Evolutionary conservation across 2,113 vertebrate species (phyloP).

Genomic region (Actenoides lindsayi): DNA sequence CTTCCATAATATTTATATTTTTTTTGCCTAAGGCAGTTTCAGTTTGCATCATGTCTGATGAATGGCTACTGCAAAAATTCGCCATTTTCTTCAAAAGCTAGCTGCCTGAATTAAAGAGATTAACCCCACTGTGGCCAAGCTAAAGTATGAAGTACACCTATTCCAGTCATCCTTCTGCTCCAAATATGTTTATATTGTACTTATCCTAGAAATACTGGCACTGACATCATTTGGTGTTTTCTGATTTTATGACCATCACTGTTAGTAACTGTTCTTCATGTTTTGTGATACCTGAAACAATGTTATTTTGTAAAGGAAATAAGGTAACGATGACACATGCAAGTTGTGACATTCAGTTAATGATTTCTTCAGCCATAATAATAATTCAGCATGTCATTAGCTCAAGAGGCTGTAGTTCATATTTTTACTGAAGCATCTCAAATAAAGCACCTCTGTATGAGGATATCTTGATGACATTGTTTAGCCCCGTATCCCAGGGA

Average conservation of each 20-base stretch:
- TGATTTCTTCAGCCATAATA: not conserved
- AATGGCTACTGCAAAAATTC: not conserved
- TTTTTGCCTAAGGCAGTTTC: slow-evolving; percentile 12
- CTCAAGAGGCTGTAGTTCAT: not conserved
- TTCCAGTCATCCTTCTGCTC: not conserved
- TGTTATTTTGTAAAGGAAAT: slow-evolving; percentile 25
- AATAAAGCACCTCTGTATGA: not conserved
- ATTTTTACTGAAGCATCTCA: not conserved
- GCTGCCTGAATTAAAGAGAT: not conserved
- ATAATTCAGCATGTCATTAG: slow-evolving; percentile 13
- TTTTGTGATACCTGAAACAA: not conserved
- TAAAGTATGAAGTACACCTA: not conserved
- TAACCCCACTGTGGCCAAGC: not conserved
- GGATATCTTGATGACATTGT: not conserved
- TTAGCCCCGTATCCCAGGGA: not conserved
- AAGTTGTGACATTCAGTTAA: slow-evolving; percentile 34
- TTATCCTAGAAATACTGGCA: not conserved
- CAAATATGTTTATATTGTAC: not conserved
- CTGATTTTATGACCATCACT: not conserved
- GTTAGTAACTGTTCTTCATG: not conserved
- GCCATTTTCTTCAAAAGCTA: not conserved
- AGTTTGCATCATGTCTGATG: not conserved
- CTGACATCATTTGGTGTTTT: not conserved
- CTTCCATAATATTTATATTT: not conserved
- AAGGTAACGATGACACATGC: not conserved